Base-by-base conservation (phyloP, 2,888 invertebrate species). In the Drosophila niveifrons region DNA sequence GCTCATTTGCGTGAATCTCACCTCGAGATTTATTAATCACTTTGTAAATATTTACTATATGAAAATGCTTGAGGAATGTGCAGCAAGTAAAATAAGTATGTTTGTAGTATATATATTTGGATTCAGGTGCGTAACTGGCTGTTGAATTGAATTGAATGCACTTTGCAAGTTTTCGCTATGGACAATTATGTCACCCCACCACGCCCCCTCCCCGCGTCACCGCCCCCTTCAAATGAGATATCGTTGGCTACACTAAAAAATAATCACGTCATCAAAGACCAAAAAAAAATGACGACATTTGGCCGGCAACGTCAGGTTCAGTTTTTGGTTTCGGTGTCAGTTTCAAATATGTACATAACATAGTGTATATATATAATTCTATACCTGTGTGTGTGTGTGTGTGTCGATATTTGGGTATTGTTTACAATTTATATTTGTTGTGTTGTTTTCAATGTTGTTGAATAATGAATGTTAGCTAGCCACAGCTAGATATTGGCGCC, bases 231-330 rank as follows among this genome's bases (percentile, higher is more conserved):
- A 18, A 10, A 36, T 51, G 17, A 51, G 43, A 43, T 29, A 55
- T 56, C 18, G 46, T 57, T 57, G 56, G 56, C 36, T 46, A 10
- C 36, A 57, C 34, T 57, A 44, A 62, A 55, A 68, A 75, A 58
- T 53, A 66, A 69, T 79, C 75, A 76, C 75, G 75, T 76, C 75
- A 76, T 61, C 77, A 46, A 59, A 56, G 36, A 67, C 39, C 47
- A 59, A 34, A 58, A 62, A 62, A 72, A 65, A 67, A 77, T 77
- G 77, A 77, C 77, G 77, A 71, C 77, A 77, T 77, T 80, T 80
- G 71, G 66, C 55, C 80, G 65, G 62, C 58, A 44, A 64, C 53
- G 68, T 72, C 48, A 62, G 61, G 57, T 66, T 75, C 41, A 61
- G 50, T 58, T 63, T 28, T 18, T 17, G 41, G 11, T 23, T 61